Base-by-base conservation (phyloP, 1,140 invertebrate genomes). In the Trissolcus basalis region DNA sequence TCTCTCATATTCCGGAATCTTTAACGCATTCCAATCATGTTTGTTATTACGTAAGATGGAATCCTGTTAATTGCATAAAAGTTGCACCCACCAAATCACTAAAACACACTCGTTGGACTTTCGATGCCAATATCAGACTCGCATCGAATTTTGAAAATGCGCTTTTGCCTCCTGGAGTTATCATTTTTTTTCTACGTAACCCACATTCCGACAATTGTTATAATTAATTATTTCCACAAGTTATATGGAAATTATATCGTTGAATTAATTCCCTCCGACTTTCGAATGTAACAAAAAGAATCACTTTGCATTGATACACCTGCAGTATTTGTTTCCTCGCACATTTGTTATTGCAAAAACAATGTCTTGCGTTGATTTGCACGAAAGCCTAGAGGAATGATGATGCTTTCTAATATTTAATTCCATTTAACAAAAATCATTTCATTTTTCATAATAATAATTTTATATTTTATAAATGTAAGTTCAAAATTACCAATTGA, bases 1-100 rank as follows among this genome's bases (percentile, higher is more conserved):
- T 59, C 16, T 54, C 27, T 60, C 59, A 61, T 68, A 61, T 72
- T 59, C 47, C 41, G 33, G 33, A 64, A 69, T 68, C 49, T 59
- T 64, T 60, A 9, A 14, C 48, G 13, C 68, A 64, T 71, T 58
- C 68, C 58, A 1, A 44, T 44, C 51, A 51, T 58, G 19, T 45
- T 54, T 59, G 58, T 56, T 45, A 39, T 77, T 77, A 51, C 75
- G 49, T 27, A 72, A 77, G 19, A 50, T 16, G 39, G 60, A 72
- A 72, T 77, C 63, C 58, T 44, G 53, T 69, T 73, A 72, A 77
- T 73, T 69, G 64, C 69, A 59, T 43, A 53, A 72, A 56, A 41
- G 65, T 69, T 65, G 59, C 54, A 69, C 59, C 56, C 59, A 33
- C 51, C 44, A 35, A 67, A 32, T 14, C n/a, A 53, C 39, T 15